Evolutionary conservation across 1,140 invertebrate genomes (phyloP), one percentile per base, ranked within the genome.

Genomic region (Bombus pascuorum): DNA sequence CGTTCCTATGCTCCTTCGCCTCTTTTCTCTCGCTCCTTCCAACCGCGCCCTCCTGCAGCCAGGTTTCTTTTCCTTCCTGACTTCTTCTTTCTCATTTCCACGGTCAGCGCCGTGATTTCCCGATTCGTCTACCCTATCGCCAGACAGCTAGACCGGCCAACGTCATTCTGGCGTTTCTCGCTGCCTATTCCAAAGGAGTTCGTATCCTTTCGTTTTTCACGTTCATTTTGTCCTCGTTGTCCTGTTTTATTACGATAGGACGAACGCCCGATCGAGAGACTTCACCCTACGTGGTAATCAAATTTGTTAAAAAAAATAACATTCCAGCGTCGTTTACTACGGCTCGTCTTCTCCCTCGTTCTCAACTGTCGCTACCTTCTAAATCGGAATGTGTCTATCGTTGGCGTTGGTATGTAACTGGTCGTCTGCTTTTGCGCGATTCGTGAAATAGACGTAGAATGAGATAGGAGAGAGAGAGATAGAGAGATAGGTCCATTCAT

Each of bases 81-180:
- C 62, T 87, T 87, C 83, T 90, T 90, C 83, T 87, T 84, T 87
- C 82, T 66, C 53, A 78, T 90, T 86, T 90, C 83, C 88, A 89
- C 80, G 88, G 82, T 83, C 86, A 87, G 81, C 57, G 75, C 59
- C 71, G 79, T n/a, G 57, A 78, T 70, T 53, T 80, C 77, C 34
- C 65, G 70, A 34, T 42, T 57, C 37, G 77, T 84, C 88, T 89
- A 82, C 76, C 44, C 25, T 15, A 39, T 68, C 57, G 12, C 68
- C 81, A 10, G 74, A 78, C 88, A 80, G 66, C 59, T 79, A n/a
- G 28, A 62, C 59, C 12, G 59, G 2, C 28, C 59, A 62, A 12
- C 57, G 25, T n/a, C 28, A 1, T 62, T n/a, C 59, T 3, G 3
- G 28, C 10, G 28, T n/a, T 62, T n/a, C 59, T 28, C 28, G 59